These are phyloP conservation scores for Psilopogon haemacephalus DNA, from an alignment of 2,113 vertebrate genomes.

Conservation along the genomic window DNA sequence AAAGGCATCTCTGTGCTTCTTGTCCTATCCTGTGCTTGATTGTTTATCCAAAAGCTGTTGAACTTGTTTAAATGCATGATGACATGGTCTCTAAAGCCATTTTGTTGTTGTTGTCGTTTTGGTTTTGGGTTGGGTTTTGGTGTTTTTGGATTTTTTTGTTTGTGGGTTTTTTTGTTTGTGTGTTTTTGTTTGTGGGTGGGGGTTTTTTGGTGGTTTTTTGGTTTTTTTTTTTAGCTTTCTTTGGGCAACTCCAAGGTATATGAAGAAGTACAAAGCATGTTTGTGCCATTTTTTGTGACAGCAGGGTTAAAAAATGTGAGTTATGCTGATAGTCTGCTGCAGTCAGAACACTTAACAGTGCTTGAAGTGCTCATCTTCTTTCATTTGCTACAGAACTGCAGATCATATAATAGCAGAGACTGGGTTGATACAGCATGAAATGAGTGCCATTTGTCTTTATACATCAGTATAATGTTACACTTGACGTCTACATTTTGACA, in stretches of 20 bases:
- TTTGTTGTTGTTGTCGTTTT: too few species aligned
- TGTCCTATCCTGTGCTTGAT: neutral
- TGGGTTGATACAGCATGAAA: neutral
- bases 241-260: neutral
- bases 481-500: neutral
- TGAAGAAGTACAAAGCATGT: neutral
- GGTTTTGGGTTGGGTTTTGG: too few species aligned
- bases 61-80: neutral
- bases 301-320: neutral
- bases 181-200: too few species aligned
- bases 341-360: neutral
- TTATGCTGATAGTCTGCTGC: neutral
- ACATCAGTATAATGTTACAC: neutral
- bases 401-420: neutral
- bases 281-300: neutral
- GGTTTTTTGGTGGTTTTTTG: too few species aligned
- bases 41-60: neutral
- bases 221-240: neutral
- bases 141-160: too few species aligned
- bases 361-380: neutral
- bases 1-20: neutral
- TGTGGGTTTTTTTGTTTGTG: too few species aligned
- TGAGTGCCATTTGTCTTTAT: slow-evolving; percentile 50
- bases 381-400: slow-evolving; percentile 1
- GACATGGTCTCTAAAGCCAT: neutral